Evolutionary conservation across 2,113 vertebrate species (phyloP), one percentile per base, ranked within the genome.

Genomic region (Larimichthys crocea): DNA sequence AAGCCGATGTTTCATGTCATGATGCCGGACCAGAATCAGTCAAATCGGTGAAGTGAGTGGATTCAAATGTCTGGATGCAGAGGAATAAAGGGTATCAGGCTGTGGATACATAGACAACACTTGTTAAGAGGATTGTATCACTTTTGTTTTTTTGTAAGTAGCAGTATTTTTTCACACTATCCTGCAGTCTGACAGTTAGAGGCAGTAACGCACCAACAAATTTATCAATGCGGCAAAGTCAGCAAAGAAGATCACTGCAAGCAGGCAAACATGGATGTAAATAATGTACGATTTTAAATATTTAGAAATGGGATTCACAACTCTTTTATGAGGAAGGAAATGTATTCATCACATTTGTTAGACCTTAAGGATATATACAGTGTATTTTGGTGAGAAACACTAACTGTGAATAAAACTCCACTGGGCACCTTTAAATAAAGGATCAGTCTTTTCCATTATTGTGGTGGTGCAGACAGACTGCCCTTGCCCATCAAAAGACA

Each of bases 391-490:
- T 56, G 49, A 57, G 29, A 56, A 62, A 20, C 22, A 46, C 20
- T 19, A 42, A 44, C 17, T 42, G 59, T 24, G 22, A 64, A 71
- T 29, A 65, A 77, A 71, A 52, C 4, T 78, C 73, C 49, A 60
- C 44, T 17, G 31, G 49, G 16, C 0, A 46, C 11, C 19, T 75
- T 50, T 75, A 70, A 57, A 49, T 69, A 65, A 40, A 70, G 52
- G 3, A 67, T 77, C 6, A 60, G 2, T 5, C 12, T 60, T 83
- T 48, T 35, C 24, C n/a, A 52, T 20, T 19, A 6, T 48, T n/a
- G 52, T 22, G 60, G 78, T 77, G 1, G 11, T 26, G 69, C 82
- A 86, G 74, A 80, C 78, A 59, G 61, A 40, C 53, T 70, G 71
- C 74, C 75, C 40, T 35, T 0, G 12, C 55, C 75, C 31, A 77